Evolutionary conservation across 1,140 invertebrate genomes (phyloP).

Genomic region (Lepidurus packardi): DNA sequence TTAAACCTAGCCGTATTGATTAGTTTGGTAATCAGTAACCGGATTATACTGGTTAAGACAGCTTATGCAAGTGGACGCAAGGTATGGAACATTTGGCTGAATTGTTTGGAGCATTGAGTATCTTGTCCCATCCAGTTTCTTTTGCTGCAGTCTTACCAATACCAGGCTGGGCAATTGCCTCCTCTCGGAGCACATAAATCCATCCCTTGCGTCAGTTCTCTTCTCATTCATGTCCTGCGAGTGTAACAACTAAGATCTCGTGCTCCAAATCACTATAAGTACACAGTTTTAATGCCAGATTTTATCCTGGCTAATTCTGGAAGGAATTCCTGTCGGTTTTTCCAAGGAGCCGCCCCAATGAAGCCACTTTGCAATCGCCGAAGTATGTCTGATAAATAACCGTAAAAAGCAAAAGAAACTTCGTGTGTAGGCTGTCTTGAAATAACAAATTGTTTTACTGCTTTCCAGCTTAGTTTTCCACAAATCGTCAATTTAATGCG

Average conservation of each 20-base stretch:
- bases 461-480: no score
- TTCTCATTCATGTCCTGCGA: neutral
- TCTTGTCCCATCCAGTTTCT: conserved; percentile 8
- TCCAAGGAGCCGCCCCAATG: neutral
- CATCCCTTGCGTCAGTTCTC: neutral
- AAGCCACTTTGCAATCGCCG: neutral
- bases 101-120: conserved; percentile 3
- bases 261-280: neutral
- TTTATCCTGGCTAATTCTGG: no score
- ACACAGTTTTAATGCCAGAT: no score
- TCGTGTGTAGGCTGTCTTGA: no score
- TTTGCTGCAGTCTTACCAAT: neutral
- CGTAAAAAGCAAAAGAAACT: no score
- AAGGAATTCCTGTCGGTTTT: no score
- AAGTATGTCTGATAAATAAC: neutral
- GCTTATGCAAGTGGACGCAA: neutral
- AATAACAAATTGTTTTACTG: no score
- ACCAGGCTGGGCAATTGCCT: neutral
- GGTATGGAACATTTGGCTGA: neutral
- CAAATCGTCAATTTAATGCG: no score
- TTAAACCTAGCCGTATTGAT: neutral
- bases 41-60: neutral
- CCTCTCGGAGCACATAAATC: neutral
- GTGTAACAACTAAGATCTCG: neutral
- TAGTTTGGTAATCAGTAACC: neutral